Percentiles rank a stretch among this genome's conserved stretches.
Conservation (phyloP, 2,797 vertebrate genomes). For the Synaphobranchus kaupii region DNA sequence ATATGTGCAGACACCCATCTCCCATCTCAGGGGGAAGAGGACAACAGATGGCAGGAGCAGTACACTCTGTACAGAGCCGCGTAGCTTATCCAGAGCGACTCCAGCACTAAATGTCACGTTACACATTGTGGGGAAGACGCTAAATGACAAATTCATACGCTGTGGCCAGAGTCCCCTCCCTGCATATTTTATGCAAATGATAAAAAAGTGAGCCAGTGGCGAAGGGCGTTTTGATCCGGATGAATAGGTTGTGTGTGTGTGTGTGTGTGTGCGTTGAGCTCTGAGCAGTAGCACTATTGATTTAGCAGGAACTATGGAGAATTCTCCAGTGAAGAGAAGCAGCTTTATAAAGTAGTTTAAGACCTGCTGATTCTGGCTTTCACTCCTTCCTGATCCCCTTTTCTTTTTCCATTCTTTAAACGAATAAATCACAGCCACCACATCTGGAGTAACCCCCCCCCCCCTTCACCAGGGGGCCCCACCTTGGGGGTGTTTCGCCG, state of each 20-base stretch:
- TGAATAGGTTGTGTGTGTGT: neutral
- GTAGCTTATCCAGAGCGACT: neutral
- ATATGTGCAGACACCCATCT: constrained; percentile 10
- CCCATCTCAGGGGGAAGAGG: constrained; percentile 2
- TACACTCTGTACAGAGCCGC: neutral
- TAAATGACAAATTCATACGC: constrained; percentile 17
- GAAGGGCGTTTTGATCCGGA: neutral
- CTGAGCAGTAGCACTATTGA: neutral
- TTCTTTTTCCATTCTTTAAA: neutral
- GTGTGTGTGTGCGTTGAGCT: neutral
- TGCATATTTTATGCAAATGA: constrained; percentile 9
- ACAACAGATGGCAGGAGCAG: constrained; percentile 22
- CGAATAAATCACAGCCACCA: constrained; percentile 3
- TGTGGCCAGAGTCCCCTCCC: neutral
- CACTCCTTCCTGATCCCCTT: neutral
- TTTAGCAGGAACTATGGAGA: constrained; percentile 1
- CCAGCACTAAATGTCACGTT: neutral
- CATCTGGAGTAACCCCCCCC: neutral
- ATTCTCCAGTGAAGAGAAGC: constrained; percentile 6
- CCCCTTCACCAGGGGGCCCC: neutral
- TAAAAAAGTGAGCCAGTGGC: neutral
- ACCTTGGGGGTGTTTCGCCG: neutral
- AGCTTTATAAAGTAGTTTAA: constrained; percentile 19
- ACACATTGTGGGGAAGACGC: neutral
- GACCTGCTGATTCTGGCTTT: constrained; percentile 19